Evolutionary conservation across 2,113 vertebrate species (phyloP).

Genomic region (Heptranchias perlo): DNA sequence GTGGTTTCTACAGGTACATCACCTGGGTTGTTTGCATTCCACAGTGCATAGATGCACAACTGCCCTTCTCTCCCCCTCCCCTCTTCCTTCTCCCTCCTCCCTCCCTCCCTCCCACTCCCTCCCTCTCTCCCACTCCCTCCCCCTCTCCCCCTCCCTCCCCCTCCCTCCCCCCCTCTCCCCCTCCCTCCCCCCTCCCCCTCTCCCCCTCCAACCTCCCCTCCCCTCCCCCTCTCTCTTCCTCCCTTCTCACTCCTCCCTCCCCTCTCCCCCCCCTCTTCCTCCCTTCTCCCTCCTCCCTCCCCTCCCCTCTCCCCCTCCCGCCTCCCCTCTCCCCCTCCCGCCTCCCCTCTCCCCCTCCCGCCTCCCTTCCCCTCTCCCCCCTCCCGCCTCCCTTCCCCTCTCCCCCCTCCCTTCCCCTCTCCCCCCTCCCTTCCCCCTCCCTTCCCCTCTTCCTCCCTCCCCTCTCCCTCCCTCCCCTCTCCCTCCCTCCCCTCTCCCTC

Average conservation of each 20-base stretch:
- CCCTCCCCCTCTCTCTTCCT: background rate
- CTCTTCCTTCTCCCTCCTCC: background rate
- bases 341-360: background rate
- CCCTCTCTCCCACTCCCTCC: background rate
- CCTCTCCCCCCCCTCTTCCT: background rate
- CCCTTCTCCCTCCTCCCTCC: too few relatives aligned
- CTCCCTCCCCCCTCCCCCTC: background rate
- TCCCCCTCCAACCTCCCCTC: background rate
- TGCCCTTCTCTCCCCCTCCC: background rate
- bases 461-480: background rate
- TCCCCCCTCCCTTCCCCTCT: background rate
- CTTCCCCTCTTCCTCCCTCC: background rate
- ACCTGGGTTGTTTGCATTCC: background rate
- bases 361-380: background rate
- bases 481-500: background rate
- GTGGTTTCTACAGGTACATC: background rate
- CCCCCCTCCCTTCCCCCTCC: too few relatives aligned
- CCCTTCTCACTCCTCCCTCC: accelerated
- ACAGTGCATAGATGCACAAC: background rate
- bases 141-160: background rate
- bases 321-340: background rate
- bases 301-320: background rate
- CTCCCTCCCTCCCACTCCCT: background rate
- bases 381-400: background rate
- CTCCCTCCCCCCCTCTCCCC: background rate